A percentile compares a stretch with the other conserved stretches of the same genome.
Evolutionary conservation across 2,888 invertebrate genomes (phyloP).

Genomic region (Mesorhabditis sp.): DNA sequence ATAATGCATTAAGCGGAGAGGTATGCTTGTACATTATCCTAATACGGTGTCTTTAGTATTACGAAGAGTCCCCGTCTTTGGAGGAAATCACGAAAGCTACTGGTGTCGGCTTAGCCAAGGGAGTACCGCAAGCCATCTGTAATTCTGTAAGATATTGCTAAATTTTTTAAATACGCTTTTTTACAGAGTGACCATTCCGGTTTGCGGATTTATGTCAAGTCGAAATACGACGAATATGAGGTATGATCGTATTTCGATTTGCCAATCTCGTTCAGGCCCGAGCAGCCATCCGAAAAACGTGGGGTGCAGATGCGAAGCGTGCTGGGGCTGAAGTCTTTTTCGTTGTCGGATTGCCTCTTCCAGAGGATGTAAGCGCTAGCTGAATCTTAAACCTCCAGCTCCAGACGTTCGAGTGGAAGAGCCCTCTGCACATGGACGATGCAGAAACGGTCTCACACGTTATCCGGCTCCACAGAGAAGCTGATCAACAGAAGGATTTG

Average conservation of each 20-base stretch:
- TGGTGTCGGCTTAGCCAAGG: neutral
- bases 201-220: constrained; percentile 36
- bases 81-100: neutral
- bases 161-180: neutral
- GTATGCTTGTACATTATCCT: no score
- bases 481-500: constrained; percentile 29
- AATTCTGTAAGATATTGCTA: neutral
- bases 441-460: no score
- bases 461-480: constrained; percentile 16
- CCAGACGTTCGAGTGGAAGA: no score
- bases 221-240: constrained; percentile 23
- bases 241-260: constrained; percentile 16
- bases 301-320: constrained; percentile 18
- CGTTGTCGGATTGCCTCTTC: constrained; percentile 25
- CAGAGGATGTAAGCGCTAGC: constrained; percentile 7
- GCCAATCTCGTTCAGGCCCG: constrained; percentile 22
- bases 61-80: neutral
- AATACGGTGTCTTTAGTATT: neutral
- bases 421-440: no score
- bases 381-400: no score
- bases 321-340: constrained; percentile 27
- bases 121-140: no score
- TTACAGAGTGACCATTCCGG: neutral
- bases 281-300: constrained; percentile 36
- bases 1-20: no score